Conservation (phyloP, 2,797 vertebrate species). For the Triplophysa yarkandensis region DNA sequence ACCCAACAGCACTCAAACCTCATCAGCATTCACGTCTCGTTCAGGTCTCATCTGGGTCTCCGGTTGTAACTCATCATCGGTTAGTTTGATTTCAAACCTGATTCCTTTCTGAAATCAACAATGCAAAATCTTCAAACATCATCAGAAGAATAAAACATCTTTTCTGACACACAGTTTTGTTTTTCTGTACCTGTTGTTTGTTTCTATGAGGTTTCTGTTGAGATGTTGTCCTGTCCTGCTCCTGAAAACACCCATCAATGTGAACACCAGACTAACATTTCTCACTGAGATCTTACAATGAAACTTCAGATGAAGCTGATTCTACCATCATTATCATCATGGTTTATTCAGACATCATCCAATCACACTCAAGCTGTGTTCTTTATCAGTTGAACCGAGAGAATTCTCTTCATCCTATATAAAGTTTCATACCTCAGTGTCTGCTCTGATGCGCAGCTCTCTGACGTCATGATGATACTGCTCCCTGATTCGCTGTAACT, state of each 20-base stretch:
- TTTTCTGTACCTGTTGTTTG: conserved; percentile 46
- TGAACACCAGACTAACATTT: background rate
- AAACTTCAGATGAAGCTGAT: background rate
- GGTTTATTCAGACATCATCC: too few species aligned
- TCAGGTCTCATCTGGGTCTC: conserved; percentile 55
- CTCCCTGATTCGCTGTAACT: conserved; percentile 83
- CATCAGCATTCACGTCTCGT: conserved; percentile 24
- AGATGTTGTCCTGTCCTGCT: background rate
- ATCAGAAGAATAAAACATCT: too few species aligned
- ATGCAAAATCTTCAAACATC: background rate
- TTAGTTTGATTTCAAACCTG: conserved; percentile 87
- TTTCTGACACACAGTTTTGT: conserved; percentile 4
- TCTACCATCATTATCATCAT: too few species aligned
- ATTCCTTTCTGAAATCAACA: conserved; percentile 77
- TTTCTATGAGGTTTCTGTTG: conserved; percentile 31
- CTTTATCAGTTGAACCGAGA: too few species aligned
- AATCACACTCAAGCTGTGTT: too few species aligned
- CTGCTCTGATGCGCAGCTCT: conserved; percentile 76
- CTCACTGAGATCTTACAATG: background rate
- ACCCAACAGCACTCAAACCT: background rate
- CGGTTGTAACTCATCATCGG: conserved; percentile 60
- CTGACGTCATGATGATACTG: conserved; percentile 82
- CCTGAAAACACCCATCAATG: background rate
- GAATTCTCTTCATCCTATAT: too few species aligned
- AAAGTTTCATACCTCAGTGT: conserved; percentile 61